Conservation (phyloP, 1,140 invertebrate species). For the Bradysia coprophila region DNA sequence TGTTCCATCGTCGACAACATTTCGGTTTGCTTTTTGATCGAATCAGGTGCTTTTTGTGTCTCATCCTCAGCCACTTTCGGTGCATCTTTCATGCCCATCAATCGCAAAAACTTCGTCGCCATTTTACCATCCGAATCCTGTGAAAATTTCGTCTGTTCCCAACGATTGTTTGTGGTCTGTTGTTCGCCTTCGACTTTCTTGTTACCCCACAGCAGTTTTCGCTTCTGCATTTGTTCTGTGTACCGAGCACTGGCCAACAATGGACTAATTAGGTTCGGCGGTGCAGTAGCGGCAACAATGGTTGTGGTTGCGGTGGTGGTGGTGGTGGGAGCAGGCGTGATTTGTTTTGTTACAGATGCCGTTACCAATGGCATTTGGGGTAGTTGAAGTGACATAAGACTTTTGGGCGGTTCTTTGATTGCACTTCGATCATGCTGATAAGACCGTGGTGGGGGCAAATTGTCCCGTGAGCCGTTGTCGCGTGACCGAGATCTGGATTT, state of each 20-base stretch:
- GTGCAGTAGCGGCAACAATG: constrained; percentile 14
- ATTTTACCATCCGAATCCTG: constrained; percentile 78
- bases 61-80: constrained; percentile 16
- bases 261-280: constrained; percentile 46
- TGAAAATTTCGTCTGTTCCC: constrained; percentile 68
- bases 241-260: constrained; percentile 65
- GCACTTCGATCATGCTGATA: constrained; percentile 25
- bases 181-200: constrained; percentile 30
- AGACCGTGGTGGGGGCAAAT: constrained; percentile 12
- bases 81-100: constrained; percentile 79
- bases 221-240: constrained; percentile 66
- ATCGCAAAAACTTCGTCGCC: constrained; percentile 82
- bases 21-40: constrained; percentile 70
- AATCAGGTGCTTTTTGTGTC: constrained; percentile 29
- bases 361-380: constrained; percentile 1
- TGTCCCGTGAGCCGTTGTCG: too few relatives aligned
- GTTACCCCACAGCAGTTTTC: constrained; percentile 75
- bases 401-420: constrained; percentile 21
- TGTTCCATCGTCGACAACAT: constrained; percentile 82
- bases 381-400: neutral
- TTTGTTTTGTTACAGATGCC: neutral
- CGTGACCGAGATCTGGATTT: too few relatives aligned
- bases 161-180: constrained; percentile 36
- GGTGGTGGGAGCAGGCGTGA: neutral
- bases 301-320: constrained; percentile 5